These are phyloP conservation scores for Lucifuga dentata DNA, from an alignment of 2,113 vertebrate species.

Conservation along the genomic window DNA sequence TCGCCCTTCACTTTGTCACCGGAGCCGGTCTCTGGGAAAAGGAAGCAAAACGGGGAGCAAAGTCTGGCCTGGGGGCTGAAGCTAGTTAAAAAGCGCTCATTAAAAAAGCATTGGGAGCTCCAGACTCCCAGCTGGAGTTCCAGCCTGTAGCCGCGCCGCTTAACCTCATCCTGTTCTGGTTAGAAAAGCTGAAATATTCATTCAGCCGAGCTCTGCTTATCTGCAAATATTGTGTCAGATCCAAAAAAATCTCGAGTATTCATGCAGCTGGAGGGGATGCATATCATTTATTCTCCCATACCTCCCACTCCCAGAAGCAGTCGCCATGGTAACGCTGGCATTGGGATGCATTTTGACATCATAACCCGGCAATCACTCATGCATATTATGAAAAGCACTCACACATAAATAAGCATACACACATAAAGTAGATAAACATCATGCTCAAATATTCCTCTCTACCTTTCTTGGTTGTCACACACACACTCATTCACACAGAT, in stretches of 20 bases:
- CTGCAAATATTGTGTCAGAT: not conserved
- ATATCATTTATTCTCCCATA: not conserved
- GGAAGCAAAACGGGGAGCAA: too few species aligned
- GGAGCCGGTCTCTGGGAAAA: too few species aligned
- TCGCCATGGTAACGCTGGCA: slow-evolving; percentile 31
- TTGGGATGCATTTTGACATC: not conserved
- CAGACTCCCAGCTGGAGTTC: slow-evolving; percentile 35
- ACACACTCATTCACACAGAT: not conserved
- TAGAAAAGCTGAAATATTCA: slow-evolving; percentile 26
- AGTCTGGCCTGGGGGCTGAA: slow-evolving; percentile 19
- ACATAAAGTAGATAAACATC: too few species aligned
- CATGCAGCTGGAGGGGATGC: not conserved
- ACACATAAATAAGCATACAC: not conserved
- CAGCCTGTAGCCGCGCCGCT: slow-evolving; percentile 26
- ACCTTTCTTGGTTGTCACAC: too few species aligned
- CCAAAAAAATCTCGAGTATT: not conserved
- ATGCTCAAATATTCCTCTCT: too few species aligned
- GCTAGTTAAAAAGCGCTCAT: slow-evolving; percentile 36
- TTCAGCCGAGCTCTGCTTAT: not conserved
- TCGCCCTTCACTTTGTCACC: too few species aligned
- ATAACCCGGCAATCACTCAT: not conserved
- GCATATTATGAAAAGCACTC: not conserved
- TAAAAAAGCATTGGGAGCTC: slow-evolving; percentile 21
- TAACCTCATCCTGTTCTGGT: slow-evolving; percentile 32
- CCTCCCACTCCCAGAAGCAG: not conserved